These are phyloP conservation scores for Ptychoptera albimana DNA, from an alignment of 2,888 invertebrate genomes.

Conservation along the genomic window DNA sequence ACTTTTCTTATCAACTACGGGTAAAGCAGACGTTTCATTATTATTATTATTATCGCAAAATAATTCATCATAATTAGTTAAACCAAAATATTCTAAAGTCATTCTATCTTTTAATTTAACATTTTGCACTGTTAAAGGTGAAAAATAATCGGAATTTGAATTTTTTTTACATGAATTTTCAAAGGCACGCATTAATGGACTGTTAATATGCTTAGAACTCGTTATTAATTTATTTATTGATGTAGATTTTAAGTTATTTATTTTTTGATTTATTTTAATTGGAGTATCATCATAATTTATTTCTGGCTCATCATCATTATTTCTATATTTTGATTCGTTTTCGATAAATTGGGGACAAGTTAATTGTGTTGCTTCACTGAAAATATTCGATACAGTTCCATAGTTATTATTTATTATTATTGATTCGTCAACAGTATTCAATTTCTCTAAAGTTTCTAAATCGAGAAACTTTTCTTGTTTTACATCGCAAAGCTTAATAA, in stretches of 20 bases:
- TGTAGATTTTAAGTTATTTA: conserved; percentile 6
- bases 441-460: no score
- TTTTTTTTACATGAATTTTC: not conserved
- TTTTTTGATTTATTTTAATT: not conserved
- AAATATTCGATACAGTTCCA: no score
- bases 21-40: not conserved
- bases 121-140: not conserved
- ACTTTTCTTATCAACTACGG: not conserved
- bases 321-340: not conserved
- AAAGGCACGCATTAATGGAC: conserved; percentile 1
- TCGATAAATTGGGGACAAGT: no score
- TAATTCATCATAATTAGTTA: conserved; percentile 34
- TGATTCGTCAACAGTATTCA: not conserved
- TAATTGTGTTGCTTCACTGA: no score
- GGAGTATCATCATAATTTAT: not conserved
- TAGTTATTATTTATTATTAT: conserved; percentile 1
- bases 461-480: no score
- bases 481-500: no score
- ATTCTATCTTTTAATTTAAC: not conserved
- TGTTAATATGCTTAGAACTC: not conserved
- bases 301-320: not conserved
- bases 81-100: conserved; percentile 29
- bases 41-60: conserved; percentile 27
- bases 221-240: not conserved
- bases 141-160: not conserved